Conservation (phyloP, 2,888 invertebrate species). For the Argyresthia goedartella region DNA sequence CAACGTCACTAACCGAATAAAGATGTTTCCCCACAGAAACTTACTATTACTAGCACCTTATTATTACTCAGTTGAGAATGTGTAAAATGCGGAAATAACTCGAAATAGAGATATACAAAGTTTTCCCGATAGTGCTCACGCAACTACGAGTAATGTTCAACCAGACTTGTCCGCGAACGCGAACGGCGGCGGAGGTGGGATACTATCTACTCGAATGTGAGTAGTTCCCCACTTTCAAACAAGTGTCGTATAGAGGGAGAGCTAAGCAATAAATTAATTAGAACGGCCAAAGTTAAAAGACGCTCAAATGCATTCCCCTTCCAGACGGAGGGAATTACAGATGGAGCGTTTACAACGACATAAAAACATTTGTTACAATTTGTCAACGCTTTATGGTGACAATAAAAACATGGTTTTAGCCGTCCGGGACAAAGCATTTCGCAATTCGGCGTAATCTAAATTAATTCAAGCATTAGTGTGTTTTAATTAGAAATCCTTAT, state of each 20-base stretch:
- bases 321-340: too few species aligned
- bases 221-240: neutral
- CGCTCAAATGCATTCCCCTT: too few species aligned
- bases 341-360: neutral
- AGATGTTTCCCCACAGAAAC: neutral
- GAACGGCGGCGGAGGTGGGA: too few species aligned
- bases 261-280: neutral
- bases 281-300: neutral
- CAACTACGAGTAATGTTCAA: neutral
- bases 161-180: neutral
- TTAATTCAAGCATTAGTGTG: conserved; percentile 38
- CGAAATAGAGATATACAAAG: conserved; percentile 4
- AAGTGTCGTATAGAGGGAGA: neutral
- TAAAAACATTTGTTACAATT: conserved; percentile 5
- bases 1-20: neutral
- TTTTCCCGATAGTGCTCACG: conserved; percentile 1
- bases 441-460: conserved; percentile 29
- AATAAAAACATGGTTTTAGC: conserved; percentile 18
- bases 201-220: too few species aligned
- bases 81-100: conserved; percentile 6
- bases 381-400: conserved; percentile 6
- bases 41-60: neutral
- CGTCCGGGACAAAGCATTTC: conserved; percentile 18
- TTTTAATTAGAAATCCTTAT: conserved; percentile 52
- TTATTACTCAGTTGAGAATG: neutral